phyloP scores from a whole-genome alignment of 2,797 vertebrate species.

The Argya squamiceps region DNA sequence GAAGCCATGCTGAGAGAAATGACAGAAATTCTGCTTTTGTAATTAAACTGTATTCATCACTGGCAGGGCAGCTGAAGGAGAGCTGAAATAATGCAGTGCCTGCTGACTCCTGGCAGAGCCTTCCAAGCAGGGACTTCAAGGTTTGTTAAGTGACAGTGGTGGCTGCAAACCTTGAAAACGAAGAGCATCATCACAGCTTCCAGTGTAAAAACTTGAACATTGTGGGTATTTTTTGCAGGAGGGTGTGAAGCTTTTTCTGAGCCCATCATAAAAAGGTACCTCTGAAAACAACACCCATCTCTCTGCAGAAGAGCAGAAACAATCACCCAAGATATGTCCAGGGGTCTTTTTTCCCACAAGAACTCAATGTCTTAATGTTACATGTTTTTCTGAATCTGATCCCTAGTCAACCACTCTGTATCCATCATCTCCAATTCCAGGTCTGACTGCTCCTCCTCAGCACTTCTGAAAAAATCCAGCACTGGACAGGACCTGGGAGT shows the following conservation, averaged over 20 bases:
- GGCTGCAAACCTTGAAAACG: background rate
- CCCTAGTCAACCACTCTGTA: background rate
- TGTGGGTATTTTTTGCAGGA: background rate
- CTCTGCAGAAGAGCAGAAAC: background rate
- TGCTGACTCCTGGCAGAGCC: conserved; percentile 7
- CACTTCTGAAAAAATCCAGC: background rate
- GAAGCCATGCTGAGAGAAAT: conserved; percentile 73
- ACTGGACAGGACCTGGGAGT: background rate
- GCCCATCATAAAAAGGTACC: background rate
- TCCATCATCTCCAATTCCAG: background rate
- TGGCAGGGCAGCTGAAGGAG: conserved; percentile 66
- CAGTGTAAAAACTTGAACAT: background rate
- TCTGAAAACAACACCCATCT: background rate
- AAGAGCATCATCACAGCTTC: background rate
- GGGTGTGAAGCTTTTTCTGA: background rate
- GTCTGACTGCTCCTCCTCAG: background rate
- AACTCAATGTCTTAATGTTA: background rate
- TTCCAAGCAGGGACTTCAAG: background rate
- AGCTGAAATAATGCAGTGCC: conserved; percentile 27
- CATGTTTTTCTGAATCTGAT: background rate
- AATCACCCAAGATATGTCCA: background rate
- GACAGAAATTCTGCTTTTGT: conserved; percentile 78
- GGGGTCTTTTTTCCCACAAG: fast-evolving
- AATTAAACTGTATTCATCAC: conserved; percentile 81
- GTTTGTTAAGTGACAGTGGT: background rate